Conservation (phyloP, 2,888 invertebrate species). For the Tenthredo mesomela region DNA sequence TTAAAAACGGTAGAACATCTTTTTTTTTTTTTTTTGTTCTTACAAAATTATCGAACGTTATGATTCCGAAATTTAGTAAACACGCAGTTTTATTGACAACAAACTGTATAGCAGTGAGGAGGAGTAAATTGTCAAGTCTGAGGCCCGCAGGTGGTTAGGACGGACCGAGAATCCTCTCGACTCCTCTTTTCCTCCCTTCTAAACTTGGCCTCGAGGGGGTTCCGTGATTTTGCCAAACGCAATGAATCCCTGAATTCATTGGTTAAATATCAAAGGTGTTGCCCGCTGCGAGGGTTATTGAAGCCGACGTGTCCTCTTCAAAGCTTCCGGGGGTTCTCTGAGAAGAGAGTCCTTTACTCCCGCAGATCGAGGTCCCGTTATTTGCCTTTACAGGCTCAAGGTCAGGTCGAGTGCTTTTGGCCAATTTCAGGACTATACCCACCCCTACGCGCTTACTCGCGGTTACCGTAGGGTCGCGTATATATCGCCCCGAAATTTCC, state of each 20-base stretch:
- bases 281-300: constrained; percentile 31
- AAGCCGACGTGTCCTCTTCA: constrained; percentile 44
- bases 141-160: not conserved
- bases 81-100: not conserved
- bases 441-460: not conserved
- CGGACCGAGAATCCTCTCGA: not conserved
- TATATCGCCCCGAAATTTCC: not conserved
- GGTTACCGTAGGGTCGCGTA: not conserved
- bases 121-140: not conserved
- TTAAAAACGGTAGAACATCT: not conserved
- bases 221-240: constrained; percentile 37
- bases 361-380: constrained; percentile 20
- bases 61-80: not conserved
- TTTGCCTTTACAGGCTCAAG: constrained; percentile 42
- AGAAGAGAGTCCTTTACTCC: not conserved
- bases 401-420: constrained; percentile 37
- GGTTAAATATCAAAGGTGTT: constrained; percentile 43
- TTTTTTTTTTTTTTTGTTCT: not conserved
- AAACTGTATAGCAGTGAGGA: too few species aligned
- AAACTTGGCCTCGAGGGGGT: not conserved
- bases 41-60: not conserved
- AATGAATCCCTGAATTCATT: constrained; percentile 32
- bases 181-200: not conserved
- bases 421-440: constrained; percentile 40
- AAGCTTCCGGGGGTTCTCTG: constrained; percentile 34